Evolutionary conservation across 2,888 invertebrate species (phyloP), one percentile per base, ranked within the genome.

Genomic region (Volucella zonaria): DNA sequence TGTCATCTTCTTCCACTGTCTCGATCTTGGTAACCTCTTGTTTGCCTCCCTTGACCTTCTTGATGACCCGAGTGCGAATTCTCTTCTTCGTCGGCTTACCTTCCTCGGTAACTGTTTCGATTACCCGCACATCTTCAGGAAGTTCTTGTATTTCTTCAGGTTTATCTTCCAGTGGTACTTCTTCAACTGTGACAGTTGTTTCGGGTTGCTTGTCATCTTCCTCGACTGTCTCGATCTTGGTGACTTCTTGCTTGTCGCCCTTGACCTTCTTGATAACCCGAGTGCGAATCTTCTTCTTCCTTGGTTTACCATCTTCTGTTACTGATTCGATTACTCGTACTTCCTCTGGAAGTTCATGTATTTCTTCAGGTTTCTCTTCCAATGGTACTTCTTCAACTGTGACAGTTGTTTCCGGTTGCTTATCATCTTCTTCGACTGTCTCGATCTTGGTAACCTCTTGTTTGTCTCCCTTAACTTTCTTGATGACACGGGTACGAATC

Each of bases 181-280:
- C 73, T 43, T 62, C 61, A 15, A 73, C 62, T 14, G 62, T 62
- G 6, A 73, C 62, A 38, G 73, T 73, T 2, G 73, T 74, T 56
- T 74, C 67, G 3, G 80, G 74, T 8, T 61, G 54, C 11, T 80
- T 80, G 51, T 68, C 80, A 31, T 80, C 80, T 38, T 80, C 74
- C 12, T 80, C 80, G 10, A 80, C 80, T 1, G 68, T 75, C 6
- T 80, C 62, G 11, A 80, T 80, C 43, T 80, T 75, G 10, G 80
- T 80, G 42, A 80, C 74, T 62, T 80, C 80, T 38, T 80, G 74
- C 14, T 75, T 80, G 56, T 66, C 68, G 0, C 74, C 74, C 74
- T 80, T 80, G 14, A 68, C 18, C n/a, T n/a, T n/a, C n/a, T n/a
- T n/a, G n/a, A n/a, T n/a, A n/a, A n/a, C n/a, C n/a, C n/a, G n/a